Evolutionary conservation across 2,113 vertebrate genomes (phyloP).

Genomic region (Mobula hypostoma): DNA sequence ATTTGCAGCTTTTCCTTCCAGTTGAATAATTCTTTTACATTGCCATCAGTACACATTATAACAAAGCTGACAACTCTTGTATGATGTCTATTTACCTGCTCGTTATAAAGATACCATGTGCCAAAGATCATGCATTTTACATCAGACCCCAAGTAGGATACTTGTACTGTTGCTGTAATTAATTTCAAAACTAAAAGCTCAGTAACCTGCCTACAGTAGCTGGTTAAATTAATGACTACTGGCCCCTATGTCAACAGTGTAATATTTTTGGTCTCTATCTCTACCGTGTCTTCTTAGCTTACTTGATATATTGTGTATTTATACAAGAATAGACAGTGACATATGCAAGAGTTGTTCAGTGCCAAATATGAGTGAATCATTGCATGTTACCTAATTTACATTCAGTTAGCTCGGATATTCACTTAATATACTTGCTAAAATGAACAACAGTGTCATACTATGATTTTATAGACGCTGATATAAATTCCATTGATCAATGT

Average conservation of each 20-base stretch:
- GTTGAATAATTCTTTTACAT: conserved; percentile 16
- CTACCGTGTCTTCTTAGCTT: neutral
- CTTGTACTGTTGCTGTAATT: neutral
- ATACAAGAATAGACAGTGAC: neutral
- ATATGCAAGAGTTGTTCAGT: neutral
- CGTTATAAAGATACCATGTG: neutral
- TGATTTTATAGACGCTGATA: neutral
- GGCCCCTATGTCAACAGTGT: neutral
- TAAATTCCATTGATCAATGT: neutral
- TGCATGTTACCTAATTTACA: neutral
- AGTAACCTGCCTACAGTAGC: neutral
- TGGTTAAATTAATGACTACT: neutral
- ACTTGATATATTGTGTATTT: neutral
- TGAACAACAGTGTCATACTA: neutral
- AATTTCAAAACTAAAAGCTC: neutral
- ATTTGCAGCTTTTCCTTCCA: neutral
- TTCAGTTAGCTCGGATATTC: neutral
- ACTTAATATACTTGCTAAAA: neutral
- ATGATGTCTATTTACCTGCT: neutral
- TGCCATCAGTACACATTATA: neutral
- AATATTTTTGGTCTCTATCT: neutral
- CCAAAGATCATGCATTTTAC: neutral
- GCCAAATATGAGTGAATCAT: neutral
- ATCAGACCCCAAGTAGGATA: neutral
- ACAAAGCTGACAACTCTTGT: neutral